Base-by-base conservation (phyloP, 2,113 vertebrate genomes). In the Rhipidura dahli region DNA sequence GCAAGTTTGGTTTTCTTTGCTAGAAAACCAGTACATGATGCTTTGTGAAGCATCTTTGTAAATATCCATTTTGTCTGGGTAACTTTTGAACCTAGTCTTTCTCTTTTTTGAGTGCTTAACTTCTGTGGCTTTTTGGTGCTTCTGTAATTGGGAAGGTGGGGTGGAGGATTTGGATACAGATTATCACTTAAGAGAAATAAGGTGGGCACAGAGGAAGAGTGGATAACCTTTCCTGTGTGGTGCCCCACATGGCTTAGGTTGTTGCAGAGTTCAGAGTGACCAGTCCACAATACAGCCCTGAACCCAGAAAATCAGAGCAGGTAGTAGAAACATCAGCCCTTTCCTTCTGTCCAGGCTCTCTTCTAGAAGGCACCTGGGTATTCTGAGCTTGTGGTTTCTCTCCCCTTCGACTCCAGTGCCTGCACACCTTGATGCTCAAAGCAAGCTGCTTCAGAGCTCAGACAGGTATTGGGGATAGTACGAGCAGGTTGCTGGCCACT, bases 221-320 rank as follows among this genome's bases (percentile, higher is more conserved):
- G 45, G 44, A 18, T 35, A 27, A 19, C 60, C 57, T 35, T 42
- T 61, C 2, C 1, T 13, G 7, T 6, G 0, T 33, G 22, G 7
- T 68, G 28, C 72, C 27, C 20, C 19, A 1, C 10, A 1, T 19
- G 13, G 13, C 49, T 75, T 63, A 20, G 53, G 33, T 70, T 6
- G 3, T 39, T 7, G 4, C 35, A 22, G 35, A 65, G 18, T 37
- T 92, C n/a, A 26, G 56, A 53, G 54, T 1, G 1, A 59, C 37
- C 42, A 3, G 9, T 39, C 37, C 50, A 21, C 23, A n/a, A 33
- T 15, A 16, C 49, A 81, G 30, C 31, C 22, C 42, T 66, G 33
- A 88, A 30, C 17, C 10, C 16, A 26, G 59, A 76, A 37, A 66
- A 19, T 60, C 31, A 51, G 47, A 61, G 49, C 4, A 51, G 15